phyloP scores from a whole-genome alignment of 2,797 vertebrate species.

The Neopelma chrysocephalum region DNA sequence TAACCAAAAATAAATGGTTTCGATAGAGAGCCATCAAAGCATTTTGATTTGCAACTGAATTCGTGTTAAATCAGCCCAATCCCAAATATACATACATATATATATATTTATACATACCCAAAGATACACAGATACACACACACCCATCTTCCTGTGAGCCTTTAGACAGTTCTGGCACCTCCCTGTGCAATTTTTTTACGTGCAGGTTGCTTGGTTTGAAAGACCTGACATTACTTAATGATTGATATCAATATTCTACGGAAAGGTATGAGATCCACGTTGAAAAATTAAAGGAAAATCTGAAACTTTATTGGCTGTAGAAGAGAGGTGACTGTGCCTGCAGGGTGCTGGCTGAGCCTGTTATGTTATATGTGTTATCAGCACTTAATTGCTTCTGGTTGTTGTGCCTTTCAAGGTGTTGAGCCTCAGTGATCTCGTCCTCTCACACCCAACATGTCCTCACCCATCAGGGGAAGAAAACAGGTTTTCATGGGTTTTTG shows the following conservation, averaged over 20 bases:
- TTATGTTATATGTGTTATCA: neutral
- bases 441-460: neutral
- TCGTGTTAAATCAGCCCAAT: neutral
- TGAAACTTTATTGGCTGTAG: accelerated
- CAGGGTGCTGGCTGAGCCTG: neutral
- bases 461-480: neutral
- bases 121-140: accelerated
- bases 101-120: neutral
- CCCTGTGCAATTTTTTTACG: accelerated
- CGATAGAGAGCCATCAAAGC: neutral
- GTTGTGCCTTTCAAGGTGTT: neutral
- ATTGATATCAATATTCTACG: neutral
- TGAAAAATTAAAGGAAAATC: neutral
- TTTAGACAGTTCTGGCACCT: neutral
- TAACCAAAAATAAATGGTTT: neutral
- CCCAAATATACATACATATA: too few species aligned
- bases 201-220: neutral
- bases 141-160: neutral
- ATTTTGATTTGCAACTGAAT: neutral
- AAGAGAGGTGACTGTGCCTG: neutral
- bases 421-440: neutral
- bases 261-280: accelerated
- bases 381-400: neutral
- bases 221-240: neutral
- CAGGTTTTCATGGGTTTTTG: neutral